phyloP scores from a whole-genome alignment of 1,140 invertebrate genomes.

The Scaptomyza graminum region DNA sequence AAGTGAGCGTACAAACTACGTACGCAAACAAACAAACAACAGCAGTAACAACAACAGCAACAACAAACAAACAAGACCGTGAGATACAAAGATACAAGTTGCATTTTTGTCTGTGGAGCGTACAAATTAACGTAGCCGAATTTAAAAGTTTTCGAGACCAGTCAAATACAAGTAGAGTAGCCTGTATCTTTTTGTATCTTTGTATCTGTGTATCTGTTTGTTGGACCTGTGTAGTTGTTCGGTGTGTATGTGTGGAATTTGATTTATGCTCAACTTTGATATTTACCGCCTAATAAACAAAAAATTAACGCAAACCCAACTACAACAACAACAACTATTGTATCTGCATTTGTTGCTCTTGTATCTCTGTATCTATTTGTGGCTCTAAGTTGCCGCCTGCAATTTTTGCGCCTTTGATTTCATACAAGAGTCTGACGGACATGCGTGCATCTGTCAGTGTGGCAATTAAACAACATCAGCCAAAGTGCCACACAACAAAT shows the following conservation, averaged over 20 bases:
- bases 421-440: constrained; percentile 49
- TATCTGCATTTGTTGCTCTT: constrained; percentile 46
- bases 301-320: constrained; percentile 76
- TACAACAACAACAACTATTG: constrained; percentile 28
- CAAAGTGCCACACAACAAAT: constrained; percentile 43
- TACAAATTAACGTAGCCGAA: constrained; percentile 75
- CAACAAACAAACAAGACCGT: constrained; percentile 77
- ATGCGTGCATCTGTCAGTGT: constrained; percentile 74
- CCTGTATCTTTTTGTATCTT: constrained; percentile 20
- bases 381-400: constrained; percentile 24
- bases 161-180: constrained; percentile 22
- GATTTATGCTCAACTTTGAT: constrained; percentile 81
- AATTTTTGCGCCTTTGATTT: constrained; percentile 75
- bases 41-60: constrained; percentile 38
- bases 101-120: constrained; percentile 68
- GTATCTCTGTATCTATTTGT: constrained; percentile 49
- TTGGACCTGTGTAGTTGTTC: constrained; percentile 22
- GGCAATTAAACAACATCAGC: constrained; percentile 78
- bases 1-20: constrained; percentile 58
- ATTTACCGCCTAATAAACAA: constrained; percentile 82
- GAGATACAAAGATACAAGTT: constrained; percentile 77
- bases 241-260: constrained; percentile 64
- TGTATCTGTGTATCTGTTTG: constrained; percentile 6
- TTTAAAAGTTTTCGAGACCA: constrained; percentile 63
- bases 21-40: constrained; percentile 62